Percentiles rank a stretch among this genome's conserved stretches.
Conservation (phyloP, 2,797 vertebrate species). For the Chromis chromis region DNA sequence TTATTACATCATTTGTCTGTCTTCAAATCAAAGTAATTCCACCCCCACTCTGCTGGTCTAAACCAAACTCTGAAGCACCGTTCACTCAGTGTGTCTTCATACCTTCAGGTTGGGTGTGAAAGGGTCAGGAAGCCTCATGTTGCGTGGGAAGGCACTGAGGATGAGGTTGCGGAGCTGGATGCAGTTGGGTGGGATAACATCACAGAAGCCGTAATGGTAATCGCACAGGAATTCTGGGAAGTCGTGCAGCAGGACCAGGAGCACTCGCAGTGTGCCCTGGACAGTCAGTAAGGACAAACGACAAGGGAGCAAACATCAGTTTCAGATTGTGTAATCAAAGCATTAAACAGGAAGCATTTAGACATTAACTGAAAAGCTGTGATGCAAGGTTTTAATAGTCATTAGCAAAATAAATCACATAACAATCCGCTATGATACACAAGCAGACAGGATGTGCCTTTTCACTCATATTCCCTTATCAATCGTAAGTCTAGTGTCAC, state of each 20-base stretch:
- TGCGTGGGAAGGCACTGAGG: slow-evolving; percentile 99
- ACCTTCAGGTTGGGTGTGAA: slow-evolving; percentile 99
- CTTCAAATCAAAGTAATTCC: not conserved
- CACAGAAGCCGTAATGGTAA: slow-evolving; percentile 99
- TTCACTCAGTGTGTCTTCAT: slow-evolving; percentile 18
- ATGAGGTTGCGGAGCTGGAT: slow-evolving; percentile 99
- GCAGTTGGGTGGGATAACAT: slow-evolving; percentile 99
- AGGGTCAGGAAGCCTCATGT: slow-evolving; percentile 99
- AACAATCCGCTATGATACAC: too few relatives aligned
- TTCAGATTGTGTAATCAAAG: too few relatives aligned
- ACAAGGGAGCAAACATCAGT: too few relatives aligned
- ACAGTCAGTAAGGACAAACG: not conserved
- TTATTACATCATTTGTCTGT: not conserved
- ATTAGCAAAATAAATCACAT: too few relatives aligned
- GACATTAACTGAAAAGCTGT: too few relatives aligned
- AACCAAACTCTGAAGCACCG: not conserved
- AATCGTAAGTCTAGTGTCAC: too few relatives aligned
- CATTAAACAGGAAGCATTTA: too few relatives aligned
- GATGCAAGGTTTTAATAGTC: too few relatives aligned
- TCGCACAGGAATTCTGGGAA: slow-evolving; percentile 99
- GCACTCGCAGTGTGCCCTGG: slow-evolving; percentile 96
- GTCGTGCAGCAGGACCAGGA: slow-evolving; percentile 96
- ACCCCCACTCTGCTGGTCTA: not conserved
- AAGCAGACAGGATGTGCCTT: too few relatives aligned
- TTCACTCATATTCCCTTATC: too few relatives aligned